Evolutionary conservation across 1,140 invertebrate species (phyloP).

Genomic region (Ectropis grisescens): DNA sequence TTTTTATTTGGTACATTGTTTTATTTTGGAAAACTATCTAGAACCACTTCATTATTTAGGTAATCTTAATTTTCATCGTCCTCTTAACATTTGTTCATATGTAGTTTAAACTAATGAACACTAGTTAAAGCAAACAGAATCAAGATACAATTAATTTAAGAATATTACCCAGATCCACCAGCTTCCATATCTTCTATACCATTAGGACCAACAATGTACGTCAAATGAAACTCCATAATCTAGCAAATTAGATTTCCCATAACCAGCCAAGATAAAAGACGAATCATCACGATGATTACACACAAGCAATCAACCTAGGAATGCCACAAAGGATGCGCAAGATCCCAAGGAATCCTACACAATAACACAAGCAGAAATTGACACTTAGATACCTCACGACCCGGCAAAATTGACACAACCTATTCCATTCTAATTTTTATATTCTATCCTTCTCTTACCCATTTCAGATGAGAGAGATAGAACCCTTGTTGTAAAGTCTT

Average conservation of each 20-base stretch:
- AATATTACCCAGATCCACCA: too few relatives aligned
- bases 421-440: slow-evolving; percentile 1
- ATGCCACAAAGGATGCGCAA: slow-evolving; percentile 39
- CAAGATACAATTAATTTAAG: too few relatives aligned
- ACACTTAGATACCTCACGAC: slow-evolving; percentile 31
- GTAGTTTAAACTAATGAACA: too few relatives aligned
- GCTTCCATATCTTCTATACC: too few relatives aligned
- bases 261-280: too few relatives aligned
- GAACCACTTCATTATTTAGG: too few relatives aligned
- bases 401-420: slow-evolving; percentile 17
- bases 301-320: slow-evolving; percentile 30
- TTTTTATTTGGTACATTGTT: too few relatives aligned
- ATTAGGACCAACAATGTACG: background rate
- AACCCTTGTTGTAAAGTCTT: slow-evolving; percentile 1
- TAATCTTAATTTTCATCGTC: too few relatives aligned
- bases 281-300: slow-evolving; percentile 38
- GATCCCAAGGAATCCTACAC: slow-evolving; percentile 18
- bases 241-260: background rate
- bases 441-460: slow-evolving; percentile 7
- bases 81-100: too few relatives aligned
- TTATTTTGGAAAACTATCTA: too few relatives aligned
- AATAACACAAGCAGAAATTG: slow-evolving; percentile 24
- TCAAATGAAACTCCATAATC: slow-evolving; percentile 12
- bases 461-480: slow-evolving; percentile 2
- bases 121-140: too few relatives aligned